Percentiles rank a stretch among this genome's conserved stretches.
These are phyloP conservation scores for Ochropleura plecta DNA, from an alignment of 2,888 invertebrate genomes.

Conservation along the genomic window DNA sequence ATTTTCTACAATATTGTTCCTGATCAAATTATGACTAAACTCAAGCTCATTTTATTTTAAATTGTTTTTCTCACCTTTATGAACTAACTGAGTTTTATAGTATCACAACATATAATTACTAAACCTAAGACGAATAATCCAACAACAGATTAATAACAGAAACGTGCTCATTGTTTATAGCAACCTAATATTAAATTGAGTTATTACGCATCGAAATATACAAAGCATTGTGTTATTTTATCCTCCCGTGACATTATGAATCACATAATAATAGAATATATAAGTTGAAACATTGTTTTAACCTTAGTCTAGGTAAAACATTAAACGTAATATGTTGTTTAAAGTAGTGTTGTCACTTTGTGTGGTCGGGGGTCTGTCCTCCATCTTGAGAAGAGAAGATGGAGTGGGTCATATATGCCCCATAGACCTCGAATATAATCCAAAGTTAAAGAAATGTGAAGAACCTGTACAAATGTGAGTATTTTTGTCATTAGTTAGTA, in stretches of 20 bases:
- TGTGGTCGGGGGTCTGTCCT: conserved; percentile 15
- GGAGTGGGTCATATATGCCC: not conserved
- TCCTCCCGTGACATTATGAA: conserved; percentile 21
- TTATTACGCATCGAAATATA: too few relatives aligned
- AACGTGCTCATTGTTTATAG: too few relatives aligned
- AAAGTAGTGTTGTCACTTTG: conserved; percentile 3
- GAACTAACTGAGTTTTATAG: not conserved
- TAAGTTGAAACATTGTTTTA: not conserved
- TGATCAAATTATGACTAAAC: not conserved
- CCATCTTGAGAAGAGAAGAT: not conserved
- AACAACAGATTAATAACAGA: too few relatives aligned
- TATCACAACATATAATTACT: too few relatives aligned
- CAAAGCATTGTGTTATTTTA: not conserved
- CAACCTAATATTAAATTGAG: too few relatives aligned
- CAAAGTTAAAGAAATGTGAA: not conserved
- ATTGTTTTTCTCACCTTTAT: too few relatives aligned
- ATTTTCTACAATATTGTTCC: not conserved
- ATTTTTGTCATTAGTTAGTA: not conserved
- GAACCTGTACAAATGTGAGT: conserved; percentile 13
- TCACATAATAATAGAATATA: conserved; percentile 20
- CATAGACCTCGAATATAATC: conserved; percentile 16
- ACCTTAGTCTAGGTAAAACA: not conserved
- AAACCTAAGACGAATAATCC: too few relatives aligned
- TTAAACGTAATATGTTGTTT: conserved; percentile 10
- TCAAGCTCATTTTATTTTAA: not conserved